Evolutionary conservation across 2,888 invertebrate genomes (phyloP), one percentile per base, ranked within the genome.

Genomic region (Agrotis clavis): DNA sequence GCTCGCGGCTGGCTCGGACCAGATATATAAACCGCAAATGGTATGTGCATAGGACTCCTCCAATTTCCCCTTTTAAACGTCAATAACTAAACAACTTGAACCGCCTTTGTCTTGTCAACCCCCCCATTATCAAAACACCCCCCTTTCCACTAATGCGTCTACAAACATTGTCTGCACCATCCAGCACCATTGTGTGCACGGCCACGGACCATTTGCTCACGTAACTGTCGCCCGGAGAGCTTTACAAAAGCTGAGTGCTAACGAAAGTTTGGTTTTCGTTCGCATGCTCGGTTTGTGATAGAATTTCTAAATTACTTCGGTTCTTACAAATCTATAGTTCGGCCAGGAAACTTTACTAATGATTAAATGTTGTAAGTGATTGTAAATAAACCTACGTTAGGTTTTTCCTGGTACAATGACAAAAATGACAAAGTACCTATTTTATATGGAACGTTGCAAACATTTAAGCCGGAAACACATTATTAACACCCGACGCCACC

Each of bases 221-320:
- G 82, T 81, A 68, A 83, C 77, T 67, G 71, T 81, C 77, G 57
- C 77, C 67, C 63, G n/a, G 74, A 79, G 83, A 82, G 77, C 77
- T 78, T 74, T 66, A 79, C 79, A 82, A 84, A 84, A 83, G 86
- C 80, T 74, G 72, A 71, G 69, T 61, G 74, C 75, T 74, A 81
- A 83, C 83, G 64, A 75, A 86, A 81, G 67, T 86, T 78, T 21
- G 67, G 65, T 62, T 60, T 63, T 25, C 50, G 25, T 72, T 65
- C 77, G 74, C 73, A 60, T 77, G 74, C 63, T 35, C 67, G 62
- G 61, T 41, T 71, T 71, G 74, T 74, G 74, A 82, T 82, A 74
- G 67, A 76, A 84, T 82, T 81, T 61, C 65, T 73, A 76, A 87
- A 83, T 78, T 81, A 67, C 64, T 61, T 74, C 47, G 30, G 57